phyloP scores from a whole-genome alignment of 2,888 invertebrate genomes.

The Didymodactylos carnosus region DNA sequence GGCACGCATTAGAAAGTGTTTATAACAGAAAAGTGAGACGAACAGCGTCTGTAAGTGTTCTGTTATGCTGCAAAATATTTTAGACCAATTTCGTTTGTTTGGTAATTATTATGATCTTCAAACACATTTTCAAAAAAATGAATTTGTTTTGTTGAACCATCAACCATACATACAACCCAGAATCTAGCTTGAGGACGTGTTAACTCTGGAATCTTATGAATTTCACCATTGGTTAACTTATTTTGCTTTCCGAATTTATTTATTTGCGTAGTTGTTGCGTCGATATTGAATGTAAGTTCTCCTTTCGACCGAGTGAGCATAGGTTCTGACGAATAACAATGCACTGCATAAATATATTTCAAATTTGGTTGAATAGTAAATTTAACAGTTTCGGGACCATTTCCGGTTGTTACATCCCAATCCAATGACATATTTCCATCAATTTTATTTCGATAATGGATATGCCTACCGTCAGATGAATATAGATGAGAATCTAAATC shows the following conservation, averaged over 20 bases:
- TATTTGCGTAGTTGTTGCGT: neutral
- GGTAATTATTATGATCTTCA: neutral
- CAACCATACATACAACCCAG: neutral
- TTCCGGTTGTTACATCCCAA: neutral
- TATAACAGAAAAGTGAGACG: too few relatives aligned
- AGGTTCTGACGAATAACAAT: neutral
- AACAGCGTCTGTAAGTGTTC: too few relatives aligned
- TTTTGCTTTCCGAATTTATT: too few relatives aligned
- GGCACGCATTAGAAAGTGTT: too few relatives aligned
- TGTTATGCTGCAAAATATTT: too few relatives aligned
- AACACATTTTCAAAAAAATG: neutral
- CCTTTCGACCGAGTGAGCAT: neutral
- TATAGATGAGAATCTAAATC: neutral
- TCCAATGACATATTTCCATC: neutral
- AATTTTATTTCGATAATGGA: neutral
- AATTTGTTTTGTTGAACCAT: neutral
- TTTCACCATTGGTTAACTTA: neutral
- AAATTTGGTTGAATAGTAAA: neutral
- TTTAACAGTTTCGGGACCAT: neutral
- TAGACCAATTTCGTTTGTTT: neutral
- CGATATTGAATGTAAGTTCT: neutral
- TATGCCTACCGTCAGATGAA: neutral
- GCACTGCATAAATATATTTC: neutral
- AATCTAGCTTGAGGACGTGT: neutral
- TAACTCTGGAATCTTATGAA: neutral